A percentile compares a stretch with the other conserved stretches of the same genome.
These are phyloP conservation scores for Ceratoteleas bidentatus DNA, from an alignment of 1,140 invertebrate species.

Conservation along the genomic window DNA sequence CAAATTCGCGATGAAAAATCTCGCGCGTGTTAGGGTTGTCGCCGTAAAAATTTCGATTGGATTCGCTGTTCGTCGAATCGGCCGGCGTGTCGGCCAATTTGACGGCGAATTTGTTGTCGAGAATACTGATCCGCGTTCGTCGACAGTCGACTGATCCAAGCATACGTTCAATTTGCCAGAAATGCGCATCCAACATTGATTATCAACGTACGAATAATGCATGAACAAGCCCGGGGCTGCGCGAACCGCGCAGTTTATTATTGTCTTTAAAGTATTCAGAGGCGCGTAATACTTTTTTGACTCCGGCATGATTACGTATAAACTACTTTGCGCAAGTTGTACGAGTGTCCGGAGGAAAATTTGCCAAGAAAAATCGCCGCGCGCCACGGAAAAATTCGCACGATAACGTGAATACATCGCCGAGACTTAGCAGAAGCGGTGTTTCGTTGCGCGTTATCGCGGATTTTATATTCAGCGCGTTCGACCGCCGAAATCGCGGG, in stretches of 20 bases:
- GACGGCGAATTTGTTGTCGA: neutral
- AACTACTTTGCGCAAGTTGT: constrained; percentile 38
- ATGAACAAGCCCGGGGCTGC: neutral
- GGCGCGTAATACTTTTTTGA: constrained; percentile 10
- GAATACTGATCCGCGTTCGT: neutral
- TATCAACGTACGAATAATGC: no score
- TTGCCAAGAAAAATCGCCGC: constrained; percentile 10
- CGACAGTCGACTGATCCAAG: no score
- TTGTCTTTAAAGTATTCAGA: constrained; percentile 11
- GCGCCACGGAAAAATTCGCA: constrained; percentile 13
- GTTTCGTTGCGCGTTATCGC: constrained; percentile 8
- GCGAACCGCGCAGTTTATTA: constrained; percentile 12
- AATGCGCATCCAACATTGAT: no score
- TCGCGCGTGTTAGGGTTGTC: no score
- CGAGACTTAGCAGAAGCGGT: constrained; percentile 16
- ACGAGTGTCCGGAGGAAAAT: constrained; percentile 35
- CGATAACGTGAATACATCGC: constrained; percentile 28
- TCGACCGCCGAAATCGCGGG: neutral
- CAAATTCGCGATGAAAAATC: no score
- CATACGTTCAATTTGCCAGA: no score
- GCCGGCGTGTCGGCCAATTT: no score
- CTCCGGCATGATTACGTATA: constrained; percentile 28
- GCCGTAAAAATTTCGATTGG: no score
- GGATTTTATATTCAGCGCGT: neutral
- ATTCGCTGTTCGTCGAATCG: no score